A percentile compares a stretch with the other conserved stretches of the same genome.
phyloP scores from a whole-genome alignment of 2,888 invertebrate species.

The Lymantria dispar region DNA sequence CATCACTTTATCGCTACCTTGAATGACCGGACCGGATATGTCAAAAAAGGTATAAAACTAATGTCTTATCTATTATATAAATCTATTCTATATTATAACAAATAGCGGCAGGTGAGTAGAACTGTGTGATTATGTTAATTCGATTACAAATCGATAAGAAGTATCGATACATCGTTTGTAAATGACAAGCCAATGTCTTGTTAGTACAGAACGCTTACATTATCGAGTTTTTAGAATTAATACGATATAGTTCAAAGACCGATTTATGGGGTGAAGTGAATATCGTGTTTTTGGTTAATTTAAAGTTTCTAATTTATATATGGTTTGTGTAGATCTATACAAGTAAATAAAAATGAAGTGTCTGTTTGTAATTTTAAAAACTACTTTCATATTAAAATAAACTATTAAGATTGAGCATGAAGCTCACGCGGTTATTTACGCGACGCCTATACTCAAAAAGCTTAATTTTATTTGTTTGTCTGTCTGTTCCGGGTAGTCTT shows the following conservation, averaged over 20 bases:
- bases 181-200: constrained; percentile 24
- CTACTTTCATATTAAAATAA: too few species aligned
- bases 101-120: constrained; percentile 40
- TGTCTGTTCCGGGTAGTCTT: too few species aligned
- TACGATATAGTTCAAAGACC: constrained; percentile 22
- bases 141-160: constrained; percentile 43
- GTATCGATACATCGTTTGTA: constrained; percentile 40
- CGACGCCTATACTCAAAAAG: too few species aligned
- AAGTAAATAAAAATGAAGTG: too few species aligned
- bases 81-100: constrained; percentile 9
- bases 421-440: too few species aligned
- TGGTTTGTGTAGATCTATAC: background rate
- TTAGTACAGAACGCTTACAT: constrained; percentile 14
- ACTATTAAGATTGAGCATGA: too few species aligned
- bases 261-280: constrained; percentile 12
- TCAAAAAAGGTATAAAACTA: constrained; percentile 2
- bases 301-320: too few species aligned
- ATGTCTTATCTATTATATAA: constrained; percentile 7
- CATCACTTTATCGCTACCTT: too few species aligned
- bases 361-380: too few species aligned
- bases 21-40: too few species aligned
- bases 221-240: constrained; percentile 21
- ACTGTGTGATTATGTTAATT: constrained; percentile 44
- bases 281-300: background rate
- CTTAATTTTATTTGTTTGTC: too few species aligned